phyloP scores from a whole-genome alignment of 35 echinoderm and acorn worm species.

The Amphiura filiformis region DNA sequence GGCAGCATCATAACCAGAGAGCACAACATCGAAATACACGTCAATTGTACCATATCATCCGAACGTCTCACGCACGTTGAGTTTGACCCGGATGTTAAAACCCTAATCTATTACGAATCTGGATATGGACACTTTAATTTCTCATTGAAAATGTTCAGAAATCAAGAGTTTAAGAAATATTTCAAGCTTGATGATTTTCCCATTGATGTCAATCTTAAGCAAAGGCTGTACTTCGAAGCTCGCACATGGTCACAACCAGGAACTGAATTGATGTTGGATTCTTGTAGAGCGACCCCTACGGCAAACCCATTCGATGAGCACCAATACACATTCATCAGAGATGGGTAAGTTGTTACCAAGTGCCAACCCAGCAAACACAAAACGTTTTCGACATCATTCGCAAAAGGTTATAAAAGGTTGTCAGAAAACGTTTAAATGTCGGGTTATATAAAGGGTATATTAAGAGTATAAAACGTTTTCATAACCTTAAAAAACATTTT shows the following conservation, averaged over 20 bases:
- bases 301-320: constrained; percentile 4
- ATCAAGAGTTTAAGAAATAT: not conserved
- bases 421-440: no score
- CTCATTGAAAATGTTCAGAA: constrained; percentile 23
- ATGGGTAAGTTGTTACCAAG: constrained; percentile 21
- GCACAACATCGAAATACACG: constrained; percentile 20
- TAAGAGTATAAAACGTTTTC: no score
- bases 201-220: constrained; percentile 3
- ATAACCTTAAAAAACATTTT: no score
- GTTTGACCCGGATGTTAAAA: constrained; percentile 28
- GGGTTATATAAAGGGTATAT: no score
- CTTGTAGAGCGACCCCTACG: constrained; percentile 20
- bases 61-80: not conserved
- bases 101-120: constrained; percentile 20
- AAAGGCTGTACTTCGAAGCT: constrained; percentile 15
- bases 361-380: no score
- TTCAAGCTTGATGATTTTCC: constrained; percentile 11
- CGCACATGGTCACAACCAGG: not conserved
- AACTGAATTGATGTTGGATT: constrained; percentile 13
- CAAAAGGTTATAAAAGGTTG: no score
- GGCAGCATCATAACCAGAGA: constrained; percentile 26
- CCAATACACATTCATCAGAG: constrained; percentile 3
- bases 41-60: constrained; percentile 5
- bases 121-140: constrained; percentile 34
- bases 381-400: no score